A percentile compares a stretch with the other conserved stretches of the same genome.
Conservation (phyloP, 2,888 invertebrate genomes). For the Rhagium mordax region DNA sequence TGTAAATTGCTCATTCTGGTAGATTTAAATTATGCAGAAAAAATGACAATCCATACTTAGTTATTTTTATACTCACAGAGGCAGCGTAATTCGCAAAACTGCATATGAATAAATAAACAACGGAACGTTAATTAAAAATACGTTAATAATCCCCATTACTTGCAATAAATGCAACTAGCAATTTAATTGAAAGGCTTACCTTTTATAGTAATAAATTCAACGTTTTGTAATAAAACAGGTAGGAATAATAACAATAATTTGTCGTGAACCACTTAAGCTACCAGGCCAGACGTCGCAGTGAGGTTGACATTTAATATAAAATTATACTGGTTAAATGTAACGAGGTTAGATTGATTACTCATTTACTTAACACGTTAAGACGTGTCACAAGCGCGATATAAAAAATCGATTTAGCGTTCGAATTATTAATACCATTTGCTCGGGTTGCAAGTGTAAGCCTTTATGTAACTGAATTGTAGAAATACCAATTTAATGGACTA, state of each 20-base stretch:
- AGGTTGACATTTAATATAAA: constrained; percentile 43
- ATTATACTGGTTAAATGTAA: constrained; percentile 40
- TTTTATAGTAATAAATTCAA: constrained; percentile 41
- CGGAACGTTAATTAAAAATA: not conserved
- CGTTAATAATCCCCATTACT: constrained; percentile 22
- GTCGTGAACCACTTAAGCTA: constrained; percentile 46
- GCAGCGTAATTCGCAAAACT: not conserved
- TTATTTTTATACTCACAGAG: too few relatives aligned
- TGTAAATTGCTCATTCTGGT: too few relatives aligned
- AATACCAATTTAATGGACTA: not conserved
- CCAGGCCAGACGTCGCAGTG: constrained; percentile 31
- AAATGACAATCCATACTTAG: too few relatives aligned
- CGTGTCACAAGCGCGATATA: not conserved
- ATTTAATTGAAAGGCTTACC: constrained; percentile 36
- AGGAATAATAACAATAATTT: constrained; percentile 48
- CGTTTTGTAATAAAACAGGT: constrained; percentile 43
- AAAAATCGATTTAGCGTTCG: not conserved
- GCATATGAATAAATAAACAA: not conserved
- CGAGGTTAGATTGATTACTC: constrained; percentile 45
- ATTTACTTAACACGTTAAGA: constrained; percentile 11
- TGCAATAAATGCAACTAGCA: constrained; percentile 25
- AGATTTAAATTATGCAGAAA: too few relatives aligned
- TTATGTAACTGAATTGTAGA: not conserved
- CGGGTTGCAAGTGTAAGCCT: not conserved
- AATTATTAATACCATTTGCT: not conserved